Evolutionary conservation across 2,797 vertebrate species (phyloP).

Genomic region (Delichon dasypus): DNA sequence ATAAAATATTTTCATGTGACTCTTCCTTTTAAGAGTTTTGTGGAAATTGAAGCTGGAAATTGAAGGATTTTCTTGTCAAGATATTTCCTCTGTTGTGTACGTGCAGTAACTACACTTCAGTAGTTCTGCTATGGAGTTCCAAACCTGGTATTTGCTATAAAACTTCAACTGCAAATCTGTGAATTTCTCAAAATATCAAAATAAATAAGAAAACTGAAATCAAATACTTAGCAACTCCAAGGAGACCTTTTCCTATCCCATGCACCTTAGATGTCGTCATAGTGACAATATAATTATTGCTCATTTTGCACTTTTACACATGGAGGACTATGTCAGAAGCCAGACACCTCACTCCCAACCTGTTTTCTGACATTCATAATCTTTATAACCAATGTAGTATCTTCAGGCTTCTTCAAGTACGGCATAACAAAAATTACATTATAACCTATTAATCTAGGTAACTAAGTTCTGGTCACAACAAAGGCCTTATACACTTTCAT

Average conservation of each 20-base stretch:
- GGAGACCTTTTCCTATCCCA: neutral
- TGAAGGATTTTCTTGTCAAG: neutral
- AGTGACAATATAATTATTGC: neutral
- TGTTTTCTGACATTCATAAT: neutral
- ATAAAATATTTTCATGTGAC: neutral
- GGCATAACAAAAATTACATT: neutral
- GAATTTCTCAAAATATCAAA: neutral
- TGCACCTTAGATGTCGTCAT: neutral
- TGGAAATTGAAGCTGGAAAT: neutral
- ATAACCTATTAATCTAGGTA: neutral
- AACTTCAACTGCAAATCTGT: neutral
- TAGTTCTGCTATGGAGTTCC: neutral
- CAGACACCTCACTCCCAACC: neutral
- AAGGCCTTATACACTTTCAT: neutral
- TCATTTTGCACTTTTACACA: neutral
- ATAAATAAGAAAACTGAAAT: neutral
- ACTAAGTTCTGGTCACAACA: neutral
- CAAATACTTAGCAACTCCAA: neutral
- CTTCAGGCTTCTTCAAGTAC: neutral
- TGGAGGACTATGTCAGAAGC: neutral
- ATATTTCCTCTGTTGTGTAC: neutral
- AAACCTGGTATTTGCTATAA: neutral
- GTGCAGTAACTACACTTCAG: neutral
- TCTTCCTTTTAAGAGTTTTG: neutral
- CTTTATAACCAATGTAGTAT: neutral